A percentile compares a stretch with the other conserved stretches of the same genome.
phyloP scores from a whole-genome alignment of 1,140 invertebrate genomes.

The Drosophila fuyamai region DNA sequence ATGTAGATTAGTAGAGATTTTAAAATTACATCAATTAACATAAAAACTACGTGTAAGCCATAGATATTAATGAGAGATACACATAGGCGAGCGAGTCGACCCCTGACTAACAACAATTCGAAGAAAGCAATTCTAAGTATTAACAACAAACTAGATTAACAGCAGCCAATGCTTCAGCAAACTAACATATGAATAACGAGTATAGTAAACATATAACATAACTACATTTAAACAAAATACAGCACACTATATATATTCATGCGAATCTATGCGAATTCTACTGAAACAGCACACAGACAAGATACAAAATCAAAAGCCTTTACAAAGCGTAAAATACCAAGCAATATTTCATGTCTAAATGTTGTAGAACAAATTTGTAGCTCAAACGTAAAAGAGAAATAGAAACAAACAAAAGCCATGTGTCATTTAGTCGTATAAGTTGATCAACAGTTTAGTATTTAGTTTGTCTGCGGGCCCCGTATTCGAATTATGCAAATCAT shows the following conservation, averaged over 20 bases:
- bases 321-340: constrained; percentile 70
- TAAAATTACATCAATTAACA: constrained; percentile 55
- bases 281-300: constrained; percentile 46
- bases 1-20: constrained; percentile 61
- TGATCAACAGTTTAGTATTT: constrained; percentile 48
- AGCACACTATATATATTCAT: constrained; percentile 29
- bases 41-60: constrained; percentile 55
- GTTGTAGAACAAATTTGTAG: constrained; percentile 72
- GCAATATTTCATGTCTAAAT: constrained; percentile 81
- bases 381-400: constrained; percentile 47
- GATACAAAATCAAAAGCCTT: constrained; percentile 77
- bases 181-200: constrained; percentile 62
- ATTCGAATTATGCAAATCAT: constrained; percentile 76
- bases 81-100: constrained; percentile 19
- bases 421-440: constrained; percentile 75
- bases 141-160: constrained; percentile 74
- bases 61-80: constrained; percentile 39
- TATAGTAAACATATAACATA: constrained; percentile 41
- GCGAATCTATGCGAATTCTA: constrained; percentile 37
- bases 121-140: constrained; percentile 81
- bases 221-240: constrained; percentile 23
- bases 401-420: constrained; percentile 60
- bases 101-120: constrained; percentile 55
- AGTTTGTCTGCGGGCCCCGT: constrained; percentile 49
- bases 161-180: constrained; percentile 66